These are phyloP conservation scores for Oligia latruncula DNA, from an alignment of 2,888 invertebrate genomes.

Conservation along the genomic window DNA sequence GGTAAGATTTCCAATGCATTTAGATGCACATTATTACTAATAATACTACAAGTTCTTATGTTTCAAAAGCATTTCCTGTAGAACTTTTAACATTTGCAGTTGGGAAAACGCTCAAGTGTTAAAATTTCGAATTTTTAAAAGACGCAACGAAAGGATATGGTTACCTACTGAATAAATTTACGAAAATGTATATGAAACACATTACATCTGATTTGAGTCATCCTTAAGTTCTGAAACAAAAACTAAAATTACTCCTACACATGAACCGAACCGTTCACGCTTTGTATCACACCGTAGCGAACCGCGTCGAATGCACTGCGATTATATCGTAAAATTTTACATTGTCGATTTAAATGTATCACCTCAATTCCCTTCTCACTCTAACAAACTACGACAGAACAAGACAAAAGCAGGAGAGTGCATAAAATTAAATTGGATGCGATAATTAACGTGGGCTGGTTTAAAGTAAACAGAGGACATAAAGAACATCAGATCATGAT, in stretches of 20 bases:
- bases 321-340: constrained; percentile 85
- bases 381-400: constrained; percentile 57
- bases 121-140: neutral
- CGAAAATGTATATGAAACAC: neutral
- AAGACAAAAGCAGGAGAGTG: constrained; percentile 66
- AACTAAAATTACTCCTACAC: constrained; percentile 28
- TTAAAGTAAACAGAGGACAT: constrained; percentile 81
- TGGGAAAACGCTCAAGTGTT: neutral
- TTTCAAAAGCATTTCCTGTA: neutral
- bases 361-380: constrained; percentile 71
- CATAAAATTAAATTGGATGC: constrained; percentile 81
- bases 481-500: constrained; percentile 70
- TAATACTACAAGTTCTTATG: neutral
- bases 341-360: constrained; percentile 81
- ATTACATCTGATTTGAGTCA: neutral
- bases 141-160: no score
- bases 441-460: constrained; percentile 81
- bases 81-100: neutral
- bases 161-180: neutral
- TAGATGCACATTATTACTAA: neutral
- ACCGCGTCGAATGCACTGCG: constrained; percentile 56
- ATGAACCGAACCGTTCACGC: constrained; percentile 58
- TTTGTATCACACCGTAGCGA: constrained; percentile 71
- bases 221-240: constrained; percentile 32
- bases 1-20: neutral